Base-by-base conservation (phyloP, 2,113 vertebrate genomes). In the Vulpes lagopus region DNA sequence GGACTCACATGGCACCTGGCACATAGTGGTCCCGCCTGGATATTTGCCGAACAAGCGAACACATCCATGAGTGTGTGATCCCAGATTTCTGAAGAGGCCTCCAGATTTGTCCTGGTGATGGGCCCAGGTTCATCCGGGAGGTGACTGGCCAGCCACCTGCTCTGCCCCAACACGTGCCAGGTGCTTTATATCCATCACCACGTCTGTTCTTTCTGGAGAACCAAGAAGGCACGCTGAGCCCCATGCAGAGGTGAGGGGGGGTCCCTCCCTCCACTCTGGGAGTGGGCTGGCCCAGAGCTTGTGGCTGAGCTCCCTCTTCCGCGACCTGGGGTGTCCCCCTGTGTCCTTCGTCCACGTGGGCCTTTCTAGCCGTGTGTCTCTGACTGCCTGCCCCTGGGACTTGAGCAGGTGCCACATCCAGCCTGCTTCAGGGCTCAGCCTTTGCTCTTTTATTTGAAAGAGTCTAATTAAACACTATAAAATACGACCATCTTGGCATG, bases 241-340 rank as follows among this genome's bases (percentile, higher is more conserved):
- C 9, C 0, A 6, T 7, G 8, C 32, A 15, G 43, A 38, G 17
- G 27, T 3, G 43, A n/a, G 49, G n/a, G 5, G 5, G 20, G 43
- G 7, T 25, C 0, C 2, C 6, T 20, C 11, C 9, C 43, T 23
- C 0, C 0, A 14, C 23, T 14, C 43, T 1, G 1, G n/a, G 57
- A 1, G 7, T 8, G 3, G 3, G 53, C 60, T 5, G 8, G n/a
- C 14, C 57, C 57, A 6, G 86, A 8, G 2, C 43, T 27, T 25
- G 5, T 30, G 3, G n/a, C 91, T 0, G 4, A 3, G 5, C 43
- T 0, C 30, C 67, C 35, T 71, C 35, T 27, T 11, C 8, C 5
- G 0, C 17, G 60, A 80, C 60, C 80, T 23, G 1, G 49, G 25
- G 49, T 0, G 0, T 2, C 0, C 19, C 2, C 43, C 35, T 27